Evolutionary conservation across 2,113 vertebrate species (phyloP).

Genomic region (Apteryx mantelli): DNA sequence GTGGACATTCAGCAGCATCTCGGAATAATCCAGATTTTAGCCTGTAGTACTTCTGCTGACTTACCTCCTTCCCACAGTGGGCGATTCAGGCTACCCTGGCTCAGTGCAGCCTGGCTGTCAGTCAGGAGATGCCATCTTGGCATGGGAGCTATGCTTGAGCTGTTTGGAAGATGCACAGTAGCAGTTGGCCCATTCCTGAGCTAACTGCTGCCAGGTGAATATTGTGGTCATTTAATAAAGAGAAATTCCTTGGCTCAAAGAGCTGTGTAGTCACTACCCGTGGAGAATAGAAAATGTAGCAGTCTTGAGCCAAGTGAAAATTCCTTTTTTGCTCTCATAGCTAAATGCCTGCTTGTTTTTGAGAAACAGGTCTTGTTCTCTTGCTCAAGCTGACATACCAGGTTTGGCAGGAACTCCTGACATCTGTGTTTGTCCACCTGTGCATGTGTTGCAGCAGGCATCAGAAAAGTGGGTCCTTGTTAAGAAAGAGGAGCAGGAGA

Average conservation of each 20-base stretch:
- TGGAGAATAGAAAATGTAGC: not conserved
- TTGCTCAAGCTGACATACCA: not conserved
- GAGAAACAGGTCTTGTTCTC: not conserved
- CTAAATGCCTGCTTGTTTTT: not conserved
- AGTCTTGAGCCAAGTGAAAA: not conserved
- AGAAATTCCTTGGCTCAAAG: not conserved
- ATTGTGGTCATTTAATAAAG: not conserved
- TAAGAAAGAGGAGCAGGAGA: not conserved
- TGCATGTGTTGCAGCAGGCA: not conserved
- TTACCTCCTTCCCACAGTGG: not conserved
- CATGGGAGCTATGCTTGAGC: not conserved
- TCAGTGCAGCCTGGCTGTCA: not conserved
- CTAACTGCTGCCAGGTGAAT: not conserved
- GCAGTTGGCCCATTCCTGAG: not conserved
- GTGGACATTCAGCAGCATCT: not conserved
- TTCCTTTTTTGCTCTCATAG: not conserved
- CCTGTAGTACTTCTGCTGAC: not conserved
- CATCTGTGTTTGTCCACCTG: not conserved
- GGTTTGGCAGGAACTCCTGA: not conserved
- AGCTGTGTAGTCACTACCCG: not conserved
- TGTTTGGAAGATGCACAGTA: not conserved
- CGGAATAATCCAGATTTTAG: not conserved
- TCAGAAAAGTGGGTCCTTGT: not conserved
- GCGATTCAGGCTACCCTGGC: not conserved
- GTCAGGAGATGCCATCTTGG: not conserved